Evolutionary conservation across 2,888 invertebrate species (phyloP), one percentile per base, ranked within the genome.

Genomic region (Oegoconia quadripuncta): DNA sequence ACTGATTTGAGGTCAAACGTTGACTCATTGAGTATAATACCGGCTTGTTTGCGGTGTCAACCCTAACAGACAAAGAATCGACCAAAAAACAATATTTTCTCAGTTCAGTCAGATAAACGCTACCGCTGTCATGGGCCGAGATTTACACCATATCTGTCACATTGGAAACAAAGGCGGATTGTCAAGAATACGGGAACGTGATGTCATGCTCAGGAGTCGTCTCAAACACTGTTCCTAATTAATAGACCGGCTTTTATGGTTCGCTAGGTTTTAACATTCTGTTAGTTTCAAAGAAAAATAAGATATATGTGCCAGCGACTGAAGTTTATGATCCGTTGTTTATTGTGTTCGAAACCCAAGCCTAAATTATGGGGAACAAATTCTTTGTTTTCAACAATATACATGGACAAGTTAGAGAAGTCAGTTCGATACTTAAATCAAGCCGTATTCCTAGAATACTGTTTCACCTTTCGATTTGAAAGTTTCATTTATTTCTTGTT

Each of bases 101-200:
- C 58, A 52, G 57, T 67, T 65, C 53, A 55, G 59, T 63, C 69
- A 71, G 72, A 76, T 71, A 71, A 72, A 68, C 57, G 64, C 71
- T 63, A 66, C 63, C 73, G 62, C 65, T 84, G 86, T 80, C 86
- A 78, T 57, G 62, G 48, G 51, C 40, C 43, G 60, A 74, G 78
- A 87, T 87, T 84, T 86, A 86, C 77, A 70, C 67, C 73, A 66
- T 66, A 64, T 72, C 76, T 80, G 77, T 74, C 74, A 73, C 55
- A 58, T 61, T 57, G 57, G 65, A 76, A 69, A 86, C 83, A 87
- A 86, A 84, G 84, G 58, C 63, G 62, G 71, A 59, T 77, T 82
- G 77, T 81, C 56, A 61, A 65, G 70, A 68, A 63, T 64, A 63
- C 67, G 63, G 61, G 65, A 60, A 56, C 71, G 65, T 87, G 86